Base-by-base conservation (phyloP, 35 echinoderm and acorn worm species). In the Lytechinus variegatus region DNA sequence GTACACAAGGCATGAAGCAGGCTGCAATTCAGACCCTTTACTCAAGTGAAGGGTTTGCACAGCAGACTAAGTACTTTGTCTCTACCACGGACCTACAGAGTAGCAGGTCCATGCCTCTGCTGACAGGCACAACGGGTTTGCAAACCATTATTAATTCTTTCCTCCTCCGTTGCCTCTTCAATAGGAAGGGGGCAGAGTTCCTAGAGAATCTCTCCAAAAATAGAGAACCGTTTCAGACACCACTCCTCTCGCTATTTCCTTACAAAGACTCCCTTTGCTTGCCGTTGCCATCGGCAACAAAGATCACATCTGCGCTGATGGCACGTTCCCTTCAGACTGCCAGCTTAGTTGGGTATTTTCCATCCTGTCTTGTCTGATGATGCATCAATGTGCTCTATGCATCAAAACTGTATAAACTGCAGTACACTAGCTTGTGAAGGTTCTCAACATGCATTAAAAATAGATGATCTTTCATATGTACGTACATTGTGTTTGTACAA, bases 91-190 rank as follows among this genome's bases (percentile, higher is more conserved):
- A 44, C 33, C 33, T 2, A 44, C 33, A 44, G 33, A 44, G 33
- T 2, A 44, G 33, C 33, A 44, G 33, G 33, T 44, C 33, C 33
- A 44, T 44, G 33, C 33, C 33, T 44, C 33, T 27, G 3, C 3
- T 93, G 3, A 21, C 2, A 28, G 3, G 51, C 91, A 52, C 54
- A 56, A 56, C 55, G 55, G 11, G 55, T 91, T 91, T 91, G 27
- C 33, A 91, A 94, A 56, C 92, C 53, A 14, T 94, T 94, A 56
- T 94, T 61, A 54, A 94, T 94, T 94, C 92, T 94, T 94, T 89
- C 87, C 87, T 89, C 87, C 52, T 53, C 51, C 13, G 52, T 29
- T 89, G 87, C 52, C 87, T 89, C 61, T 21, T 71, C 61, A 16
- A 53, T 89, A 89, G 87, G 87, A 89, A 89, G 87, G 87, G 52